phyloP scores from a whole-genome alignment of 2,113 vertebrate genomes.

The Channa argus region DNA sequence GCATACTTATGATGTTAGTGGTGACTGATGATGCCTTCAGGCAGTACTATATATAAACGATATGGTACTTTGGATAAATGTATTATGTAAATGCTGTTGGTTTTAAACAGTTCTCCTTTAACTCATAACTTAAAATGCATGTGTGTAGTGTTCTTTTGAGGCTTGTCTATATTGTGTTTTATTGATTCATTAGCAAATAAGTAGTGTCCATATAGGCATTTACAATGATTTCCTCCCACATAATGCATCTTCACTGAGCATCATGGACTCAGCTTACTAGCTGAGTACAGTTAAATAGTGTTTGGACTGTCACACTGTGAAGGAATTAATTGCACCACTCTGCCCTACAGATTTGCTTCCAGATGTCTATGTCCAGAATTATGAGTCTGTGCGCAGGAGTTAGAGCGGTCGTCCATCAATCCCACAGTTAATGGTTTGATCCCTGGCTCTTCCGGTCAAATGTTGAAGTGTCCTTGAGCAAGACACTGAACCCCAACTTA shows the following conservation, averaged over 20 bases:
- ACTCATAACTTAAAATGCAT: too few relatives aligned
- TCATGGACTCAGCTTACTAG: neutral
- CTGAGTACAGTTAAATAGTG: slow-evolving; percentile 8
- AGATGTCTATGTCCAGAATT: slow-evolving; percentile 21
- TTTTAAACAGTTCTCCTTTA: too few relatives aligned
- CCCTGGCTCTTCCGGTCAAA: too few relatives aligned
- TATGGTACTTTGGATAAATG: too few relatives aligned
- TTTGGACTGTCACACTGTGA: slow-evolving; percentile 26
- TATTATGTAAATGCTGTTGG: too few relatives aligned
- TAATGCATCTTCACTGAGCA: neutral
- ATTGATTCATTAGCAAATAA: neutral
- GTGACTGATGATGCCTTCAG: too few relatives aligned
- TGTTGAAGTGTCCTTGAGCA: too few relatives aligned
- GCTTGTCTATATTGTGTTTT: neutral
- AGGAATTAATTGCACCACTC: slow-evolving; percentile 11
- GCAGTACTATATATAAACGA: too few relatives aligned
- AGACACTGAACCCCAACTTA: too few relatives aligned
- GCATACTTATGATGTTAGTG: too few relatives aligned
- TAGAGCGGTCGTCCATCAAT: too few relatives aligned
- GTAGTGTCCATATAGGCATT: neutral
- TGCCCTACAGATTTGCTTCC: neutral
- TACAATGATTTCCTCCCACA: slow-evolving; percentile 1
- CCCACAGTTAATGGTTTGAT: too few relatives aligned
- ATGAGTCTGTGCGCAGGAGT: slow-evolving; percentile 19
- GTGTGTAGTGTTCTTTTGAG: neutral